Base-by-base conservation (phyloP, 2,113 vertebrate species). In the Morone saxatilis region DNA sequence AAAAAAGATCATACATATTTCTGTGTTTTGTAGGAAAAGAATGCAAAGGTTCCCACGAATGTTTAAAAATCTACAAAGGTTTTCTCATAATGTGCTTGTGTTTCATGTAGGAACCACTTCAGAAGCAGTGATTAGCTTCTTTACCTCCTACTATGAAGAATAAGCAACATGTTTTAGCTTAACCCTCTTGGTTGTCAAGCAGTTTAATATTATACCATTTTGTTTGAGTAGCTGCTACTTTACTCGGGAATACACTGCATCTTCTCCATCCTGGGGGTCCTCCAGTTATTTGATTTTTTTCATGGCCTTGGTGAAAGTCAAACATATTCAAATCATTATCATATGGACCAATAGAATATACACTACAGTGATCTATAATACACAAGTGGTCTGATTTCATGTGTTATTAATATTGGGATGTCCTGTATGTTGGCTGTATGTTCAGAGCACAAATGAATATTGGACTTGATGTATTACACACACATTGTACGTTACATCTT, bases 301-400 rank as follows among this genome's bases (percentile, higher is more conserved):
- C 4, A 48, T 56, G 57, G 63, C 67, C 69, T 84, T 77, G 45
- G 25, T 71, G 38, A 84, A 75, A 80, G 66, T 66, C 63, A 80
- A 85, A 87, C 59, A 51, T 54, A 63, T 86, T 87, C 17, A 80
- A 83, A 89, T 87, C 53, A 45, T 67, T 20, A 77, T 74, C 74
- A 38, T 13, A 40, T 65, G 43, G 20, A 65, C 47, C 31, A 76
- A 14, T n/a, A 48, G 17, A 61, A 56, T 61, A 65, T 41, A 19
- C 22, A 31, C 12, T 14, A 8, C 25, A 25, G 22, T 20, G 5
- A 72, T 83, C 12, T 38, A 45, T 76, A 60, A 41, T 9, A 11
- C 40, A 19, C 1, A 47, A 7, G 40, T 31, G 6, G 72, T 78
- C 8, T 22, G 22, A 9, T 47, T 71, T 77, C 25, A 80, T 77